Conservation (phyloP, 2,797 vertebrate species). For the Diglossa cyanea region DNA sequence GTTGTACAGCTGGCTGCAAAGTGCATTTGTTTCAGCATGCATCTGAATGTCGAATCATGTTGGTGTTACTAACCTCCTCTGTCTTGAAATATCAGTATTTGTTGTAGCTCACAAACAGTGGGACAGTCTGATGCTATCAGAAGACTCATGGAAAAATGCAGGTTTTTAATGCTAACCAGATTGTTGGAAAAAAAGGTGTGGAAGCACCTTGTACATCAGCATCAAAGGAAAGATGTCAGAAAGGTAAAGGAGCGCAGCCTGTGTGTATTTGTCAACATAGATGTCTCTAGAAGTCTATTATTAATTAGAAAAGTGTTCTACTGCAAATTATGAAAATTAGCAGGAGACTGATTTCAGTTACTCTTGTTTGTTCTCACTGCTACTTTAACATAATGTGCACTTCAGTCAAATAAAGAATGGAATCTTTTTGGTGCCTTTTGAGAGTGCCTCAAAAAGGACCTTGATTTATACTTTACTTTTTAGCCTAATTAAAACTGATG, state of each 20-base stretch:
- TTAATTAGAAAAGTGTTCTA: conserved; percentile 52
- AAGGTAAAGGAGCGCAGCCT: neutral
- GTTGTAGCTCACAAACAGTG: neutral
- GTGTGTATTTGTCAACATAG: conserved; percentile 33
- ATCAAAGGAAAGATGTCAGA: neutral
- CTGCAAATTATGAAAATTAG: conserved; percentile 56
- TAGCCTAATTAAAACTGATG: conserved; percentile 63
- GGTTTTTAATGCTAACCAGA: neutral
- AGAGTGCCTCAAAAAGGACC: conserved; percentile 40
- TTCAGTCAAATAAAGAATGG: conserved; percentile 49
- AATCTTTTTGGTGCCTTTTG: conserved; percentile 34
- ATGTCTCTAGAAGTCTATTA: conserved; percentile 30
- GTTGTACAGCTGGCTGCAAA: neutral
- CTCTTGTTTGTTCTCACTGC: conserved; percentile 47
- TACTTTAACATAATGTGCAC: neutral
- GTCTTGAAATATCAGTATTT: neutral
- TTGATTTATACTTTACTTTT: conserved; percentile 54
- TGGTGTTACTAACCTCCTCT: neutral
- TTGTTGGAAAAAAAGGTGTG: neutral
- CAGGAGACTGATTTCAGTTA: conserved; percentile 27
- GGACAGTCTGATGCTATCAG: accelerated
- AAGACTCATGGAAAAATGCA: neutral
- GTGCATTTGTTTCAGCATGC: neutral
- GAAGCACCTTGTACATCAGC: neutral
- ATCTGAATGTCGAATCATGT: neutral